Evolutionary conservation across 1,140 invertebrate genomes (phyloP), one percentile per base, ranked within the genome.

Genomic region (Brachionus plicatilis): DNA sequence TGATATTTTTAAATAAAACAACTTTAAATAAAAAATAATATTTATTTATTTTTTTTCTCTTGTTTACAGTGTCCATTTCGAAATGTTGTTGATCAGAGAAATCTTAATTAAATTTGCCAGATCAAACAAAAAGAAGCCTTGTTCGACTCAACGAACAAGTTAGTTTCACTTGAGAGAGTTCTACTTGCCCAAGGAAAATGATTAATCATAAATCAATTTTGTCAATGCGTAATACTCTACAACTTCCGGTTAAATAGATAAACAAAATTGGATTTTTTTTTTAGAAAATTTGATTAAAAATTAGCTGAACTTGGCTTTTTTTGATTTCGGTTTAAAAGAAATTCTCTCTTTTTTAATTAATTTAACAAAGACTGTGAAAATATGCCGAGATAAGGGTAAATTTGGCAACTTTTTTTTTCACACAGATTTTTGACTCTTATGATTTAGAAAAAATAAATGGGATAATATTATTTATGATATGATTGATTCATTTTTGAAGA

Each of bases 1-100:
- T 60, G 53, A 60, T 60, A 60, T 60, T 60, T 60, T 60, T 60
- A 60, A 60, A 60, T 60, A 60, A 60, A 60, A 60, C 53, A 60
- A 60, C 53, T 60, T 60, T 60, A 60, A 60, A 60, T 60, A 60
- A 60, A 60, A 60, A 20, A 17, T 60, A 60, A 60, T 60, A 24
- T 60, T 60, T 60, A 24, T 60, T 60, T 60, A 60, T 60, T 60
- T 20, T n/a, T 60, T 60, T 27, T 53, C 20, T 20, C 20, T 20
- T 60, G 53, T 60, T 20, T 60, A 60, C 53, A 60, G 20, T 60
- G 53, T 60, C 53, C 53, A 60, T 53, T 53, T 53, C 14, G 47
- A 53, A 53, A 53, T 53, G 47, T 53, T 56, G 50, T 17, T 60
- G 5, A 60, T 17, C 33, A 60, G 53, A 17, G 6, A 60, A 60